A percentile compares a stretch with the other conserved stretches of the same genome.
phyloP scores from a whole-genome alignment of 2,797 vertebrate species.

The Lepidocolaptes lacrymiger region DNA sequence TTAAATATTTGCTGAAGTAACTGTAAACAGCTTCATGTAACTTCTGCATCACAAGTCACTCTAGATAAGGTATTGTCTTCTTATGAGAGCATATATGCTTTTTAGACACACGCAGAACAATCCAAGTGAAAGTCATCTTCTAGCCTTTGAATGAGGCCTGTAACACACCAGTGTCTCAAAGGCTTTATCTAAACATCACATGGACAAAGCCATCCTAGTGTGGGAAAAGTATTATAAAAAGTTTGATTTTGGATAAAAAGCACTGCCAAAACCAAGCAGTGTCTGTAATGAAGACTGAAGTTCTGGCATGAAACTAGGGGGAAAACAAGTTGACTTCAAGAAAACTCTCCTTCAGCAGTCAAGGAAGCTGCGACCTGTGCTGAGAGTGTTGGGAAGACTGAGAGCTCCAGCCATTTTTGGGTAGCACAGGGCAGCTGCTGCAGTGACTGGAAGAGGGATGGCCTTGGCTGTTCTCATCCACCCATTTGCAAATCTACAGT shows the following conservation, averaged over 20 bases:
- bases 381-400: neutral
- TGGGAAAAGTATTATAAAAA: neutral
- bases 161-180: neutral
- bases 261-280: neutral
- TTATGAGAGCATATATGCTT: rapidly evolving
- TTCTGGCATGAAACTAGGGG: neutral
- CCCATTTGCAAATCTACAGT: neutral
- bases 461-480: neutral
- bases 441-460: neutral
- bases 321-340: neutral
- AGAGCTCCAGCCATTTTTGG: neutral
- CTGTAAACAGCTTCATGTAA: neutral
- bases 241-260: neutral
- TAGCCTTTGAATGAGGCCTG: neutral
- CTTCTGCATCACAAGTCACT: neutral
- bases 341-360: neutral
- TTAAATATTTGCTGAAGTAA: neutral
- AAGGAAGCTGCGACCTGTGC: neutral
- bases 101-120: neutral
- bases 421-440: neutral
- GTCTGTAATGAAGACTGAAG: neutral
- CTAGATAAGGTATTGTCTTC: neutral
- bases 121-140: neutral
- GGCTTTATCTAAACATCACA: neutral
- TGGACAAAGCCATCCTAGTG: neutral